These are phyloP conservation scores for Drosophila bocki DNA, from an alignment of 1,140 invertebrate genomes.

Conservation along the genomic window DNA sequence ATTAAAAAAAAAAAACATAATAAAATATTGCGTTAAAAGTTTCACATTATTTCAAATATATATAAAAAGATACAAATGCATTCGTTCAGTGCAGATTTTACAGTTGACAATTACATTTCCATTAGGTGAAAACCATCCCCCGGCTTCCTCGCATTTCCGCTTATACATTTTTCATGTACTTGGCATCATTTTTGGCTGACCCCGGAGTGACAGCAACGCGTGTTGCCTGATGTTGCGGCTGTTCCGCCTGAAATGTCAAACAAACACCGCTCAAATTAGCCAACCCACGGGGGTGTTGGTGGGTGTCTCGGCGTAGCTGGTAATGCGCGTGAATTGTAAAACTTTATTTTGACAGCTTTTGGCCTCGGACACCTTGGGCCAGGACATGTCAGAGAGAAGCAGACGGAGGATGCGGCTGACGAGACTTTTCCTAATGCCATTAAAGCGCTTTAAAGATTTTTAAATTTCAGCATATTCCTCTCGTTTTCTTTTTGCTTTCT, in stretches of 20 bases:
- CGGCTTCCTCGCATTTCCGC: slow-evolving; percentile 16
- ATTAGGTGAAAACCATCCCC: slow-evolving; percentile 52
- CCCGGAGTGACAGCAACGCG: slow-evolving; percentile 64
- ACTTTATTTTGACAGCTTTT: slow-evolving; percentile 81
- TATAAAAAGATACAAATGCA: no score
- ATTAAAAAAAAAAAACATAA: no score
- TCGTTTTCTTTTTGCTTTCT: not conserved
- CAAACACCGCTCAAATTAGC: slow-evolving; percentile 75
- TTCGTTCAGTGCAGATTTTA: slow-evolving; percentile 36
- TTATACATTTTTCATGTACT: slow-evolving; percentile 72
- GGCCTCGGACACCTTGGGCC: slow-evolving; percentile 64
- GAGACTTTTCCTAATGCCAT: slow-evolving; percentile 35
- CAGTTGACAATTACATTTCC: slow-evolving; percentile 78
- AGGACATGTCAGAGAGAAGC: slow-evolving; percentile 39
- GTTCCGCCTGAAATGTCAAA: slow-evolving; percentile 73
- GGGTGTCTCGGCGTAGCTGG: slow-evolving; percentile 3
- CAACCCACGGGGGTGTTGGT: slow-evolving; percentile 36
- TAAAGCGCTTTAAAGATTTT: slow-evolving; percentile 16
- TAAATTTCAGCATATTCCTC: not conserved
- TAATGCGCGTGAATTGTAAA: slow-evolving; percentile 72
- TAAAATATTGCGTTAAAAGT: no score
- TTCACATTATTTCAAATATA: no score
- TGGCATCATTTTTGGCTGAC: slow-evolving; percentile 45
- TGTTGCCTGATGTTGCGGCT: slow-evolving; percentile 67
- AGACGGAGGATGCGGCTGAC: not conserved